These are phyloP conservation scores for Macrostomum lignano DNA, from an alignment of 1,140 invertebrate species.

Conservation along the genomic window DNA sequence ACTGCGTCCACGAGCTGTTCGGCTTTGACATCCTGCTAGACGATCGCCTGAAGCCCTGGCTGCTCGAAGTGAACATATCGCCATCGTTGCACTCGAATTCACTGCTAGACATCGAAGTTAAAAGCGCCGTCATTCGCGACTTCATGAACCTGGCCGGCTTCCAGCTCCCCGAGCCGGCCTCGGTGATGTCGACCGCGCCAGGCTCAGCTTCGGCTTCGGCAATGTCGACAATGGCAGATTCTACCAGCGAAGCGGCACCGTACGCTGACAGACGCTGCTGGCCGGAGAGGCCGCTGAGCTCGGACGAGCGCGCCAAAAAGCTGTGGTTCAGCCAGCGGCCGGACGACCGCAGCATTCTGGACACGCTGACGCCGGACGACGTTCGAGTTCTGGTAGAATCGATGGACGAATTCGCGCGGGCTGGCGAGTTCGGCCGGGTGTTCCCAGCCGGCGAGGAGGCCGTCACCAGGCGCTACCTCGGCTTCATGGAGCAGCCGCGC, in stretches of 20 bases:
- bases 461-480: no score
- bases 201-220: no score
- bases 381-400: constrained; percentile 18
- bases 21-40: constrained; percentile 80
- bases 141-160: constrained; percentile 25
- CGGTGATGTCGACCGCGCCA: no score
- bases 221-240: no score
- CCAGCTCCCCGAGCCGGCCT: constrained; percentile 16
- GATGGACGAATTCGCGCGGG: constrained; percentile 25
- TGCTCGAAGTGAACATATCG: constrained; percentile 41
- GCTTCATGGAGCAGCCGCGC: no score
- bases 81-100: constrained; percentile 30
- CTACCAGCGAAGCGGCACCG: no score
- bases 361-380: constrained; percentile 25
- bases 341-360: no score
- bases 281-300: no score
- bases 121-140: constrained; percentile 24
- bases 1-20: constrained; percentile 73
- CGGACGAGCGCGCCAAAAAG: no score
- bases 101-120: constrained; percentile 24
- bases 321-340: no score
- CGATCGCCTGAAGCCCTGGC: constrained; percentile 61
- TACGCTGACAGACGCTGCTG: no score
- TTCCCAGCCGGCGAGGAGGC: no score
- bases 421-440: constrained; percentile 21